Conservation (phyloP, 2,797 vertebrate species). For the Vipera latastei region DNA sequence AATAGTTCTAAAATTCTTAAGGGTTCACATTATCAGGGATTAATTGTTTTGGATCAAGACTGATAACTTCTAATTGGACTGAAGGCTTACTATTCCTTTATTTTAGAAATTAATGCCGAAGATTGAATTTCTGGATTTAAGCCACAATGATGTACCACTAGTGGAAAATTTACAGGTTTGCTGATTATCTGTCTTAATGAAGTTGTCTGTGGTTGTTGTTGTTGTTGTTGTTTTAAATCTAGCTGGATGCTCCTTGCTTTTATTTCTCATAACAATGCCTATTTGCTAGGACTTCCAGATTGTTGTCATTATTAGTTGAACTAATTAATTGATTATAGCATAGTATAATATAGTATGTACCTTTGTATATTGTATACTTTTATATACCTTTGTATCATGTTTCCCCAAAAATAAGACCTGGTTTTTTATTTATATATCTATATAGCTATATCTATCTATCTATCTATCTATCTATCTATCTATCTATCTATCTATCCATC, state of each 20-base stretch:
- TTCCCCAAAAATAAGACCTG: too few species aligned
- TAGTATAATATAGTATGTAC: not conserved
- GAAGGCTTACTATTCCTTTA: constrained; percentile 17
- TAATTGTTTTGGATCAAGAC: not conserved
- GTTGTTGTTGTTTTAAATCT: not conserved
- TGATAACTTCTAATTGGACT: not conserved
- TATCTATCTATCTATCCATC: too few species aligned
- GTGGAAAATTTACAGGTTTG: constrained; percentile 93
- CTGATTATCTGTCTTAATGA: constrained; percentile 12
- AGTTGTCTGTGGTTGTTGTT: not conserved
- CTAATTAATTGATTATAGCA: not conserved
- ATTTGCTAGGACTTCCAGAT: not conserved
- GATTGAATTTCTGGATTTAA: constrained; percentile 95
- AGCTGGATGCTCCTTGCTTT: not conserved
- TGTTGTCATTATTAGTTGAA: not conserved
- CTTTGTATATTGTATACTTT: not conserved
- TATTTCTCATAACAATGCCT: not conserved
- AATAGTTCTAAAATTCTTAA: not conserved
- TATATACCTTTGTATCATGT: not conserved
- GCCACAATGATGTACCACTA: constrained; percentile 85
- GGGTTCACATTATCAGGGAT: not conserved
- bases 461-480: too few species aligned
- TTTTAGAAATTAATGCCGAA: constrained; percentile 90
- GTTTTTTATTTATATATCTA: too few species aligned
- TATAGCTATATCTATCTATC: too few species aligned